Base-by-base conservation (phyloP, 2,797 vertebrate genomes). In the Apodemus agrarius region DNA sequence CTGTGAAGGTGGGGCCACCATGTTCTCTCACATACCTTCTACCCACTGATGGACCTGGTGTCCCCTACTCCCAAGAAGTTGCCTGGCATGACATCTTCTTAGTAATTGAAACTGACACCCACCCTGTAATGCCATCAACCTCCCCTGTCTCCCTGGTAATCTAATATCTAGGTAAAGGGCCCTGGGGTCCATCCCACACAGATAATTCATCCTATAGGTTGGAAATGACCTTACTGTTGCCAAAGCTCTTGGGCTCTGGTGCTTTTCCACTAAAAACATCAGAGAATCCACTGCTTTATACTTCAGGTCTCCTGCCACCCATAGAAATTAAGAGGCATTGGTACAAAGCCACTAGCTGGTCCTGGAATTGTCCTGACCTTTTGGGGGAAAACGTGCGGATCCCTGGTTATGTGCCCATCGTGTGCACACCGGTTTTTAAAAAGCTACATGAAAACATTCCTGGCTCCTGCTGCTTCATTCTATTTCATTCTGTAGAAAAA, bases 1-100 rank as follows among this genome's bases (percentile, higher is more conserved):
- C 3, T 0, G 1, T 4, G 14, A 24, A 40, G 88, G 59, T 22
- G 11, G 10, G 1, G 0, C n/a, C 21, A n/a, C 6, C 8, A 24
- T 12, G 43, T 74, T 43, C 26, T 76, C 69, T 43, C 6, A 0
- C 8, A 0, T 13, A 46, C n/a, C 14, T 43, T 5, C 59, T 17
- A 22, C 21, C 37, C 84, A 57, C 22, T 0, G 54, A 46, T 13
- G 34, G 75, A 24, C n/a, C 76, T 52, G 34, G 40, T 90, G 3
- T 72, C 34, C 19, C 49, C 52, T 29, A 0, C 14, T 19, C 34
- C 26, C 10, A 0, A 26, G 22, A 34, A 24, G 6, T 54, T 43
- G 81, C 31, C 57, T 14, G 9, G 34, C 0, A 2, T 6, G 43
- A n/a, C 1, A 0, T 8, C 21, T 80, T 57, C 49, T 46, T 6